These are phyloP conservation scores for Nephrotoma appendiculata DNA, from an alignment of 2,888 invertebrate genomes.

Conservation along the genomic window DNA sequence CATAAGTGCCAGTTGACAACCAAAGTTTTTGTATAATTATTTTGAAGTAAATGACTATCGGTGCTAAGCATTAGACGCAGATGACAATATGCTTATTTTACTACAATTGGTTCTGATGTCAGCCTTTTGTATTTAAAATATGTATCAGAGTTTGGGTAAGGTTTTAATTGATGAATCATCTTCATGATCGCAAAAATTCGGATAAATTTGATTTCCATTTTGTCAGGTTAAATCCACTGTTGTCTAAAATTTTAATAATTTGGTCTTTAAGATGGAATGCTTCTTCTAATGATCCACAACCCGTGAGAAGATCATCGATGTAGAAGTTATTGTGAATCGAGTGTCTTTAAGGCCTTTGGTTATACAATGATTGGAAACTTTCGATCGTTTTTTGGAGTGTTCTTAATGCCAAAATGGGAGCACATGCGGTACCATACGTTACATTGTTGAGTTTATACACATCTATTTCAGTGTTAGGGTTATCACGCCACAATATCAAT, in stretches of 20 bases:
- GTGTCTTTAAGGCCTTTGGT: not conserved
- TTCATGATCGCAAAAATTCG: not conserved
- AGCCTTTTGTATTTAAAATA: not conserved
- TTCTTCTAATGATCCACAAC: not conserved
- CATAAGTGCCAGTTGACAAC: not conserved
- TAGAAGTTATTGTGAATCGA: not conserved
- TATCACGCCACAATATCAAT: not conserved
- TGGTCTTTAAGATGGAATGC: not conserved
- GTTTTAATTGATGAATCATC: not conserved
- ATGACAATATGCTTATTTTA: too few relatives aligned
- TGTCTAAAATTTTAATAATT: not conserved
- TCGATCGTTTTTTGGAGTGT: constrained; percentile 3
- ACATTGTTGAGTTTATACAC: not conserved
- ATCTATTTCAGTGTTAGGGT: not conserved
- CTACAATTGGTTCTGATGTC: not conserved
- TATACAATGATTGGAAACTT: not conserved
- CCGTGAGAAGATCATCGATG: not conserved
- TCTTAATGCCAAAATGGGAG: constrained; percentile 5
- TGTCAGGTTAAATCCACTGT: not conserved
- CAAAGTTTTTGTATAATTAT: not conserved
- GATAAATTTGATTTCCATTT: not conserved
- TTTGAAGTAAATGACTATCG: too few relatives aligned
- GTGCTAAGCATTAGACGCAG: too few relatives aligned
- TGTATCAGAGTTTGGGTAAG: not conserved
- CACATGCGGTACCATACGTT: constrained; percentile 7